phyloP scores from a whole-genome alignment of 2,888 invertebrate species.

The Rotaria macrura region DNA sequence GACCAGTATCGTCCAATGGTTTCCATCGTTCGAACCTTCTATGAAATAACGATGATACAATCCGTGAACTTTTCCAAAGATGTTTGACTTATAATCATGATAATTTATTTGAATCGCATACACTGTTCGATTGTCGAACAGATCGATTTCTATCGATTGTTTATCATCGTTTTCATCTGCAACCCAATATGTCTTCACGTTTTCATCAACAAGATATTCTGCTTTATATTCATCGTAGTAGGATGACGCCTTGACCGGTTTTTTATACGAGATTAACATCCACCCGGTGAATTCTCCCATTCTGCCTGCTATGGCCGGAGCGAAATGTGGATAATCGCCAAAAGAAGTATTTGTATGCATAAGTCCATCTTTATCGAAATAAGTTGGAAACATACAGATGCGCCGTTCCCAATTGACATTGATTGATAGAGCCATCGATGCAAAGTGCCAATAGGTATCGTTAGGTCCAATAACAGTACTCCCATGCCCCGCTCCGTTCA shows the following conservation, averaged over 20 bases:
- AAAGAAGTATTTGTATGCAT: neutral
- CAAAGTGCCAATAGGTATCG: neutral
- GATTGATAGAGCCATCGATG: neutral
- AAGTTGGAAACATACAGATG: neutral
- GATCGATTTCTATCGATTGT: neutral
- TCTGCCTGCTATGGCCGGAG: neutral
- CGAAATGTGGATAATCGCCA: constrained; percentile 3
- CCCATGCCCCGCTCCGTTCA: constrained; percentile 4
- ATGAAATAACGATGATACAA: neutral
- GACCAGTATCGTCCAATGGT: neutral
- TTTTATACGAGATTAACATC: neutral
- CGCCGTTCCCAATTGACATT: neutral
- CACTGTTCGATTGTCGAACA: neutral
- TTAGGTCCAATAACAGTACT: neutral
- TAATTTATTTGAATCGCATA: neutral
- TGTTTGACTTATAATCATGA: neutral
- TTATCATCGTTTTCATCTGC: neutral
- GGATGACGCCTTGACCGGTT: neutral
- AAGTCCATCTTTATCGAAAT: neutral
- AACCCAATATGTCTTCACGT: neutral
- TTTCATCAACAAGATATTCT: neutral
- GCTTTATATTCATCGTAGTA: neutral
- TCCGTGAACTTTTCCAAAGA: neutral
- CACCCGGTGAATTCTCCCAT: neutral
- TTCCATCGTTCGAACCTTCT: neutral